phyloP scores from a whole-genome alignment of 2,113 vertebrate genomes.

The Pygoscelis antarcticus region DNA sequence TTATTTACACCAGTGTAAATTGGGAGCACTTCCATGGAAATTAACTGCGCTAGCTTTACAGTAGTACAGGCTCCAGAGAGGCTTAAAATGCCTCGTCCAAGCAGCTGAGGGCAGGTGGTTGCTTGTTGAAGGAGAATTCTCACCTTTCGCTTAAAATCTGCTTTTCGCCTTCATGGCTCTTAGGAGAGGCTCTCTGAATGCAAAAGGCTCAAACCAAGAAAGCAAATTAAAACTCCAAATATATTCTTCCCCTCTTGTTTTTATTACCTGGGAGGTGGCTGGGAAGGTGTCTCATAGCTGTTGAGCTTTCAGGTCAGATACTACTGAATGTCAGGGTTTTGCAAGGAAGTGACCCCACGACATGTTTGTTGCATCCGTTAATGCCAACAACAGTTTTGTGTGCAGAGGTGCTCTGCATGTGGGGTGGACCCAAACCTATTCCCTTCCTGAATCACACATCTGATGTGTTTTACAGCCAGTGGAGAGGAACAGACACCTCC shows the following conservation, averaged over 20 bases:
- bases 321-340: neutral
- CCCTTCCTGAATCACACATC: neutral
- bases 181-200: neutral
- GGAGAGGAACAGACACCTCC: neutral
- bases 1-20: neutral
- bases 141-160: neutral
- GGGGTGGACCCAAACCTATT: neutral
- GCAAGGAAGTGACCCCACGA: neutral
- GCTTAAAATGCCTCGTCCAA: neutral
- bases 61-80: neutral
- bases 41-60: neutral
- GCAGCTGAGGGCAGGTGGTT: neutral
- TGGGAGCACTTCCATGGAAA: neutral
- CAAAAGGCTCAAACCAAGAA: neutral
- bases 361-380: neutral
- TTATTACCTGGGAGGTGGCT: neutral
- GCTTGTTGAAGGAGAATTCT: neutral
- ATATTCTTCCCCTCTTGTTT: neutral
- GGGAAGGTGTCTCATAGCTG: neutral
- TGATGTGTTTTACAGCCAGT: neutral
- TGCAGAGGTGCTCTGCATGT: neutral
- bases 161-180: neutral
- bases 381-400: neutral
- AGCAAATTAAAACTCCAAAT: neutral
- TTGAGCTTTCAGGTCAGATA: neutral